phyloP scores from a whole-genome alignment of 2,888 invertebrate genomes.

The Lydus trimaculatus region DNA sequence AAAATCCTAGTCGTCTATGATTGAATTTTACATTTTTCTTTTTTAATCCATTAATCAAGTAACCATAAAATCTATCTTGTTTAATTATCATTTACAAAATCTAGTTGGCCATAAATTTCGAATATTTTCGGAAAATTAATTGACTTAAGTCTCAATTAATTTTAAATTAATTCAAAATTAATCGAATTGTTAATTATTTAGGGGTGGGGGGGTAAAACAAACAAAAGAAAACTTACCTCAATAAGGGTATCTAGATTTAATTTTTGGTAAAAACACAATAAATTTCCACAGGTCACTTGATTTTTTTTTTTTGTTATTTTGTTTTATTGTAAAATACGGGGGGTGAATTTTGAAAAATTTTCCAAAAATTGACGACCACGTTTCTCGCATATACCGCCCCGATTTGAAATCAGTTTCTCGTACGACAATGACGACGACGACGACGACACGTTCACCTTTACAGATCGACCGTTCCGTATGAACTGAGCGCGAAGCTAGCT shows the following conservation, averaged over 20 bases:
- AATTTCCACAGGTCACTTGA: not conserved
- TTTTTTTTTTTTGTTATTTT: too few species aligned
- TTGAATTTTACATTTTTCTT: not conserved
- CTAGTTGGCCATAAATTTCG: not conserved
- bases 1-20: not conserved
- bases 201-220: too few species aligned
- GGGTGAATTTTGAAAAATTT: not conserved
- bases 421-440: too few species aligned
- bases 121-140: not conserved
- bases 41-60: not conserved
- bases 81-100: not conserved
- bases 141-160: too few species aligned
- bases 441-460: not conserved
- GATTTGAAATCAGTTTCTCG: too few species aligned
- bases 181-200: not conserved
- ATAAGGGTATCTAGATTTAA: too few species aligned
- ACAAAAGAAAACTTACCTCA: too few species aligned
- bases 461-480: not conserved
- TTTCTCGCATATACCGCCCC: not conserved
- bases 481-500: not conserved
- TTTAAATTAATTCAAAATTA: too few species aligned
- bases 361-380: not conserved
- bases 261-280: not conserved
- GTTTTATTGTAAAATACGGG: not conserved
- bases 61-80: not conserved